Percentiles rank a stretch among this genome's conserved stretches.
Conservation (phyloP, 2,113 vertebrate species). For the Otis tarda region DNA sequence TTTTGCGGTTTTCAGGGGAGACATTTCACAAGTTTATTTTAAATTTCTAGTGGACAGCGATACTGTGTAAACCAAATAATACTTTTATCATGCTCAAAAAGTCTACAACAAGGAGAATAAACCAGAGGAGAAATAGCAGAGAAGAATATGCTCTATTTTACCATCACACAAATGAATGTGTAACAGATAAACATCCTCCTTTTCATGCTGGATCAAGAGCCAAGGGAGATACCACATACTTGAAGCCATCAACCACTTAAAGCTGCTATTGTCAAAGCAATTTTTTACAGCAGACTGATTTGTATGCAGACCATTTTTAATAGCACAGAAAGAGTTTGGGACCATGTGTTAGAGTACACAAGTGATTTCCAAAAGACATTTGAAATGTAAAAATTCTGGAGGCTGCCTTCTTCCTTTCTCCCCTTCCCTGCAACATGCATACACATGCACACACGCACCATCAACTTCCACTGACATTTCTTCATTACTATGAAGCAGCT, state of each 20-base stretch:
- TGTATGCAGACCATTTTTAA: slow-evolving; percentile 68
- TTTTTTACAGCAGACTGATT: slow-evolving; percentile 75
- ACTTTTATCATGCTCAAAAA: neutral
- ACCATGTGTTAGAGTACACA: slow-evolving; percentile 52
- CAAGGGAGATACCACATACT: slow-evolving; percentile 45
- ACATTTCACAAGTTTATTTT: neutral
- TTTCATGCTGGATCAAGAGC: slow-evolving; percentile 58
- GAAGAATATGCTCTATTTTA: slow-evolving; percentile 7
- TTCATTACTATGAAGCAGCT: slow-evolving; percentile 73
- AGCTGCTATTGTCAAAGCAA: slow-evolving; percentile 71
- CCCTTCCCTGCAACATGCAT: slow-evolving; percentile 42
- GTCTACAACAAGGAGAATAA: neutral
- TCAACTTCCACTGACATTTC: slow-evolving; percentile 73
- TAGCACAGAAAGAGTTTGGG: slow-evolving; percentile 58
- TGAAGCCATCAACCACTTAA: slow-evolving; percentile 66
- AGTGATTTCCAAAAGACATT: slow-evolving; percentile 74
- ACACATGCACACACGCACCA: slow-evolving; percentile 62
- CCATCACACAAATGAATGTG: slow-evolving; percentile 21
- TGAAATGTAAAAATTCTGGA: slow-evolving; percentile 71
- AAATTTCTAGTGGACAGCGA: neutral
- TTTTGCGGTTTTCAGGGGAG: neutral
- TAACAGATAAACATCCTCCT: slow-evolving; percentile 64
- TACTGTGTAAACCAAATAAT: neutral
- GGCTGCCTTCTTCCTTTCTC: slow-evolving; percentile 34
- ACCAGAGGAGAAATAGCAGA: slow-evolving; percentile 39